Evolutionary conservation across 1,140 invertebrate genomes (phyloP).

Genomic region (Trichoplusia ni): DNA sequence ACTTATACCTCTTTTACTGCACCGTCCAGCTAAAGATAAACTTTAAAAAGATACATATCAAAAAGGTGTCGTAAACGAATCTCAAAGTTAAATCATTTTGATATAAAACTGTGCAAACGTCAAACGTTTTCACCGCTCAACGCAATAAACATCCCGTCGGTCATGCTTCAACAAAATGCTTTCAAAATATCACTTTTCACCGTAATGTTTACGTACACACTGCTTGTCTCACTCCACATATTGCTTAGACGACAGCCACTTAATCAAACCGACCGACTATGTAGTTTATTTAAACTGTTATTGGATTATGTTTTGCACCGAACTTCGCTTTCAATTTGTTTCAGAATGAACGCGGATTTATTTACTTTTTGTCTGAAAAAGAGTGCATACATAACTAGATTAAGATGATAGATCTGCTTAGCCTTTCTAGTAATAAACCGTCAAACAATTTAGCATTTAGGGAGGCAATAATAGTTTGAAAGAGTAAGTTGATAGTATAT

Average conservation of each 20-base stretch:
- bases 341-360: too few species aligned
- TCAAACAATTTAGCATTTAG: too few species aligned
- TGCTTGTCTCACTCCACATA: conserved; percentile 31
- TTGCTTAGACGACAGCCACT: conserved; percentile 12
- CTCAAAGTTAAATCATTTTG: too few species aligned
- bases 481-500: too few species aligned
- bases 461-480: too few species aligned
- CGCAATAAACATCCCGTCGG: not conserved
- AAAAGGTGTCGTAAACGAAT: too few species aligned
- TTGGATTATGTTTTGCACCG: not conserved
- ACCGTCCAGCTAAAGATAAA: too few species aligned
- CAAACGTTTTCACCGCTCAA: not conserved
- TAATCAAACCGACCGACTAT: not conserved
- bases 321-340: not conserved
- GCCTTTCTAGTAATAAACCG: too few species aligned
- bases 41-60: too few species aligned
- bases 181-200: conserved; percentile 34
- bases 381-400: too few species aligned
- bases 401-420: not conserved
- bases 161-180: not conserved
- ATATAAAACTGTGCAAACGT: not conserved
- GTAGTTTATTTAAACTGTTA: not conserved
- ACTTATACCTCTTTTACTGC: too few species aligned
- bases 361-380: too few species aligned
- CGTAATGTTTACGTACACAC: not conserved